phyloP scores from a whole-genome alignment of 2,797 vertebrate genomes.

The Lacerta bilineata region DNA sequence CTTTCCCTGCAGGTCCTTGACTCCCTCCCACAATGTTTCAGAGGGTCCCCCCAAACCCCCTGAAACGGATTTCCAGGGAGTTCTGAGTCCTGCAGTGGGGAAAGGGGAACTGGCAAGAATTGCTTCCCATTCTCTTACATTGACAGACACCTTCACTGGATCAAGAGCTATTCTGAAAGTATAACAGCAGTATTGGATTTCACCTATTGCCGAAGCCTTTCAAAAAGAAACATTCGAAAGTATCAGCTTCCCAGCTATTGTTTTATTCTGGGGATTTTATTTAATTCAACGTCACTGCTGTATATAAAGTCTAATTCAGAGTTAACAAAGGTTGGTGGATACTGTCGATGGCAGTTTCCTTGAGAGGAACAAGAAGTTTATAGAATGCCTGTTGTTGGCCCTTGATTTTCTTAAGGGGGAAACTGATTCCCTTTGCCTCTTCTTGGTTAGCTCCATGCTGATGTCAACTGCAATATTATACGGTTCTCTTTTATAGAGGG shows the following conservation, averaged over 20 bases:
- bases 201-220: neutral
- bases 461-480: neutral
- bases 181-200: neutral
- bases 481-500: neutral
- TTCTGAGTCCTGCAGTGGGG: neutral
- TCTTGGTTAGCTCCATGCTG: neutral
- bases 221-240: neutral
- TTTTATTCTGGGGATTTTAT: neutral
- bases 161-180: neutral
- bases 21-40: neutral
- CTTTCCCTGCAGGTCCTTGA: neutral
- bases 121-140: neutral
- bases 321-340: neutral
- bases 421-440: neutral
- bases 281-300: slow-evolving; percentile 2
- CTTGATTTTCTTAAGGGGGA: neutral
- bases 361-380: neutral
- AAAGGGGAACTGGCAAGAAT: neutral
- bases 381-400: neutral
- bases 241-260: neutral
- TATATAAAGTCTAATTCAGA: slow-evolving; percentile 6
- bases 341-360: neutral
- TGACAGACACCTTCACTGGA: neutral
- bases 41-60: neutral
- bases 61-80: neutral